phyloP scores from a whole-genome alignment of 2,797 vertebrate genomes.

The Brachymystax lenok region DNA sequence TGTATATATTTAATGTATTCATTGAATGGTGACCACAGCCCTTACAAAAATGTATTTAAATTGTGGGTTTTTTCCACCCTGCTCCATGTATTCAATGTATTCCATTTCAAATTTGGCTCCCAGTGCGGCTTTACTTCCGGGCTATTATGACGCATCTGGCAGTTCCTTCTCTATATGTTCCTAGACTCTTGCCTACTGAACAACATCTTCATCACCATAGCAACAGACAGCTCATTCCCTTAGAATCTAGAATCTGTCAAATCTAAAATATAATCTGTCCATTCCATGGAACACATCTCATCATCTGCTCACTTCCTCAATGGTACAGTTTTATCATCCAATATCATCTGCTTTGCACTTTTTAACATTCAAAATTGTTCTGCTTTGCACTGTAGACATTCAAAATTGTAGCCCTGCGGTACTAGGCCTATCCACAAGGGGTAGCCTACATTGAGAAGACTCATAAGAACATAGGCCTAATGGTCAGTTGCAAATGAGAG shows the following conservation, averaged over 20 bases:
- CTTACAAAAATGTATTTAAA: no score
- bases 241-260: slow-evolving; percentile 6
- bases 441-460: neutral
- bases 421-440: neutral
- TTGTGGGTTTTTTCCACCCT: no score
- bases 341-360: neutral
- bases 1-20: no score
- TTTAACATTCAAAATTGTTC: no score
- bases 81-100: no score
- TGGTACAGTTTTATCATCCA: neutral
- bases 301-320: neutral
- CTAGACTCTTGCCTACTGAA: neutral
- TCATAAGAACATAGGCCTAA: neutral
- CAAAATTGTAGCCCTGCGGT: neutral
- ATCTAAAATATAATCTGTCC: neutral
- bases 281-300: neutral
- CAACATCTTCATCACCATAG: slow-evolving; percentile 27
- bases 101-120: no score
- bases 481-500: neutral
- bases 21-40: no score
- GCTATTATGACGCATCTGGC: no score
- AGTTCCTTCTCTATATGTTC: no score
- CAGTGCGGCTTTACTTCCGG: no score
- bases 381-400: neutral
- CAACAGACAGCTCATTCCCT: slow-evolving; percentile 23